These are phyloP conservation scores for Lampris megalopsis DNA, from an alignment of 2,113 vertebrate genomes.

Conservation along the genomic window DNA sequence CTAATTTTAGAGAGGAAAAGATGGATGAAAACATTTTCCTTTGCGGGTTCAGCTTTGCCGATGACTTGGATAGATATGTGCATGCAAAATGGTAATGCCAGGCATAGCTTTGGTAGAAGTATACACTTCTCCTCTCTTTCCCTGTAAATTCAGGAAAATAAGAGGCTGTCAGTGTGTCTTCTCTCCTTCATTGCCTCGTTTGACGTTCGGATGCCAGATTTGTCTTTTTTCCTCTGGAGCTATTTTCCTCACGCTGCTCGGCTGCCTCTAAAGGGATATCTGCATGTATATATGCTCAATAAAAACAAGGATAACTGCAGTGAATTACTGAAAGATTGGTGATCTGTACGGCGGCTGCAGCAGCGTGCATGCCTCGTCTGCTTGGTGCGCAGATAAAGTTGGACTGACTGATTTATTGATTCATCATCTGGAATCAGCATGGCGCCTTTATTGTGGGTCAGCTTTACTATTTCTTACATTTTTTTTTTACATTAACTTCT, in stretches of 20 bases:
- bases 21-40: no score
- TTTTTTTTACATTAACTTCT: no score
- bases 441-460: no score
- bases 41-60: no score
- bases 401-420: no score
- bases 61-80: no score
- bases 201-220: conserved; percentile 17
- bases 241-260: conserved; percentile 19
- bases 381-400: no score
- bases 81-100: no score
- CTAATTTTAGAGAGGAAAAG: no score
- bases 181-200: conserved; percentile 8
- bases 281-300: conserved; percentile 4
- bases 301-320: conserved; percentile 1
- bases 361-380: not conserved
- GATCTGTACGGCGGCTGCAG: not conserved
- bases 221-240: conserved; percentile 21
- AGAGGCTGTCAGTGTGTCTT: conserved; percentile 24
- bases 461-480: no score
- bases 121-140: conserved; percentile 1
- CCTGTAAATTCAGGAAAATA: not conserved
- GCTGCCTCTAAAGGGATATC: conserved; percentile 2
- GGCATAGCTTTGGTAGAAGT: not conserved
- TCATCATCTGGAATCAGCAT: no score
- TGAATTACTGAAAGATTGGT: not conserved